Conservation (phyloP, 1,140 invertebrate genomes). For the Apocrypta bakeri region DNA sequence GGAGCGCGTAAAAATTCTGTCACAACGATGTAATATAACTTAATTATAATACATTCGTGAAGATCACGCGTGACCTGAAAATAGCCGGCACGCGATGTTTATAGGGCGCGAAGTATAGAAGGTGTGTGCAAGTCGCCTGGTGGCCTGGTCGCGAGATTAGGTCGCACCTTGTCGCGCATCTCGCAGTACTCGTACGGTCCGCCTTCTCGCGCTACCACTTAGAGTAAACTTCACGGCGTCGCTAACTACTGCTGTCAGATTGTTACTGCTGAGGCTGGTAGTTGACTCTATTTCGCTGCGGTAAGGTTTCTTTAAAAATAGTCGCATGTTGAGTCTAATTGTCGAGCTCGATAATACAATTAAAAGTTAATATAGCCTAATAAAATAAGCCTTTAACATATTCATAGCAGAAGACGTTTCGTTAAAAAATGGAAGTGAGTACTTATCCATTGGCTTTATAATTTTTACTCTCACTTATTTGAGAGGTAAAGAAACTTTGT, state of each 20-base stretch:
- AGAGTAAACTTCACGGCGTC: too few relatives aligned
- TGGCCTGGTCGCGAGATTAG: too few relatives aligned
- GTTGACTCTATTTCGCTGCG: neutral
- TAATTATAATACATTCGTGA: too few relatives aligned
- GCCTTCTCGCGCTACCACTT: too few relatives aligned
- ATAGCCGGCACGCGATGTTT: too few relatives aligned
- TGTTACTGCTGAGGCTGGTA: neutral
- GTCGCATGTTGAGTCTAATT: slow-evolving; percentile 4
- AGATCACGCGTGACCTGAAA: too few relatives aligned
- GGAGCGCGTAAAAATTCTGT: too few relatives aligned
- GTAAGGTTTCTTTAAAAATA: slow-evolving; percentile 44
- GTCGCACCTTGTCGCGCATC: too few relatives aligned
- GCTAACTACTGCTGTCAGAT: neutral
- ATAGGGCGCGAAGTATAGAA: too few relatives aligned
- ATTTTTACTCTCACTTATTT: neutral
- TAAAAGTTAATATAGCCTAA: slow-evolving; percentile 32
- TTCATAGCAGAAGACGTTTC: neutral
- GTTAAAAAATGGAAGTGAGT: slow-evolving; percentile 39
- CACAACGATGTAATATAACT: too few relatives aligned
- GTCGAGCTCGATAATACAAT: slow-evolving; percentile 4
- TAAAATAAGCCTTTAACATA: slow-evolving; percentile 25
- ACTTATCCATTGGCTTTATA: neutral
- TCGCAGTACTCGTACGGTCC: too few relatives aligned
- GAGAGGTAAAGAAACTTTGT: neutral
- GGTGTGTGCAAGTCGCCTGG: too few relatives aligned